phyloP scores from a whole-genome alignment of 2,113 vertebrate species.

The Daboia siamensis region DNA sequence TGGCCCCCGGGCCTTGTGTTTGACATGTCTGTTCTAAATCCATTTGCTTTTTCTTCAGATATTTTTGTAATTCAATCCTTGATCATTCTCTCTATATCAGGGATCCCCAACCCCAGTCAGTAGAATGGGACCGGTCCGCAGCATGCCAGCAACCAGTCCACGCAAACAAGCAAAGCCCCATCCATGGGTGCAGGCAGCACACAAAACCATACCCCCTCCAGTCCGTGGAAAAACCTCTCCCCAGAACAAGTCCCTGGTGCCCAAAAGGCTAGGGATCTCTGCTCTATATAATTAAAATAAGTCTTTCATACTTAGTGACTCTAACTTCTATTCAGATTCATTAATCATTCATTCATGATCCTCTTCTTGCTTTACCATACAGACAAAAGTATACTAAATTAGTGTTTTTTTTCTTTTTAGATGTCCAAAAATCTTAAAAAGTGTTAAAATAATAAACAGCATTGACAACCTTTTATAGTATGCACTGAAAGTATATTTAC shows the following conservation, averaged over 20 bases:
- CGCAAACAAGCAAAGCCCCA: too few species aligned
- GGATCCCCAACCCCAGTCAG: too few species aligned
- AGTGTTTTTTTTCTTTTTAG: not conserved
- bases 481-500: not conserved
- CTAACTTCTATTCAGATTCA: not conserved
- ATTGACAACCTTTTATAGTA: not conserved
- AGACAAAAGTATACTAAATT: not conserved
- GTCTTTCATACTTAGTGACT: not conserved
- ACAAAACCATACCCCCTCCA: too few species aligned
- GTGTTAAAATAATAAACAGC: not conserved
- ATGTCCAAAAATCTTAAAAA: not conserved
- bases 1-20: too few species aligned
- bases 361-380: not conserved
- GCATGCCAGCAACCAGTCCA: too few species aligned
- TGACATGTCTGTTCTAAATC: not conserved
- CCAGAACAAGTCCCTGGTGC: too few species aligned
- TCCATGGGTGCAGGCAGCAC: too few species aligned
- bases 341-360: not conserved
- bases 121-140: too few species aligned
- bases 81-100: not conserved
- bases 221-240: too few species aligned
- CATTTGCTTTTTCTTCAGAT: not conserved
- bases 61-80: not conserved
- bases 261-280: too few species aligned
- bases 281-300: not conserved